Base-by-base conservation (phyloP, 2,888 invertebrate genomes). In the Caradrina clavipalpis region DNA sequence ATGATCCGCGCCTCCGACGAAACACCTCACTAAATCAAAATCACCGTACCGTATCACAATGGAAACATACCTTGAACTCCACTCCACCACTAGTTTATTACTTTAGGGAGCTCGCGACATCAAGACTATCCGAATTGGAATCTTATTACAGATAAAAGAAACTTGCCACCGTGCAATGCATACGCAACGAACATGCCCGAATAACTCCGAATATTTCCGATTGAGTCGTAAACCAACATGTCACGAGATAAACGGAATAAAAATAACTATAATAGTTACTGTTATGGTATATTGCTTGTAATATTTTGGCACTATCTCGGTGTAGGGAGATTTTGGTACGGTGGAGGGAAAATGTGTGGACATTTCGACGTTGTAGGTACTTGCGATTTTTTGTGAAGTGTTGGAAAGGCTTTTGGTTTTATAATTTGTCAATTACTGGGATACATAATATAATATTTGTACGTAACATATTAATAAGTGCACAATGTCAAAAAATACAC, bases 131-230 rank as follows among this genome's bases (percentile, higher is more conserved):
- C 88, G 91, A 93, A 93, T 93, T 90, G 93, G 93, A 94, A 95
- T 95, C 94, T 95, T 94, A 94, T 94, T 95, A 93, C 88, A 94
- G 95, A 95, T 95, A 95, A 94, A 95, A 94, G 93, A 92, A 93
- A 93, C 91, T 92, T 87, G 84, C 89, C 85, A 87, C 86, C 91
- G 88, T 87, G 91, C 92, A 92, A 91, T 93, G 94, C 95, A 95
- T 94, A 93, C 88, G 80, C 82, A 91, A 90, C 89, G 85, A 84
- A 81, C 81, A 84, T 83, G 82, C 72, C 76, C 75, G 82, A 86
- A 89, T 74, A 67, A 65, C 60, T 65, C 61, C 69, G 81, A 77
- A 81, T 73, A 79, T 58, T 31, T 68, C 69, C 73, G 76, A 84
- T 89, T 88, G 87, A 88, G 79, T 86, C 88, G 85, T 91, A 90